Evolutionary conservation across 2,888 invertebrate species (phyloP), one percentile per base, ranked within the genome.

Genomic region (Mystacides longicornis): DNA sequence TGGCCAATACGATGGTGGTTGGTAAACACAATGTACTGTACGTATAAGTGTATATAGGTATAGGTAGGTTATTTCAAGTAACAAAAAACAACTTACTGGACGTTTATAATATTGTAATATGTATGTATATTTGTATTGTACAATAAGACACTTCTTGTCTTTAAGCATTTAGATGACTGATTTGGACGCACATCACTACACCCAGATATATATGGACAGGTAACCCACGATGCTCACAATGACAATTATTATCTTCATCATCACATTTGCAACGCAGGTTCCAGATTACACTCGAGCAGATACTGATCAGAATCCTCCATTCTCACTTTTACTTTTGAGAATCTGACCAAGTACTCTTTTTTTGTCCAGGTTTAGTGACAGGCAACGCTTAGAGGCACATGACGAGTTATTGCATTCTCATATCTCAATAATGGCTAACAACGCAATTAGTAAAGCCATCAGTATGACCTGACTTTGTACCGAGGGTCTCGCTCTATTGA

Each of bases 381-480:
- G 77, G 76, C 75, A 75, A 52, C 33, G 27, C 55, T 49, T 57
- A 70, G 77, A 77, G 77, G 77, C 77, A 77, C 77, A 69, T 73
- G 77, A 77, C 76, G 75, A 77, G 77, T 77, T 77, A 77, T 77
- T 77, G 77, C 76, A 77, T 77, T 77, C 77, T 77, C 69, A 58
- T 57, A 49, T 55, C 52, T 59, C 57, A 55, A 37, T 37, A 16
- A 7, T 37, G 37, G 37, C 37, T 37, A 37, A 59, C 57, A 52
- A 49, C 42, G 54, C n/a, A n/a, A 56, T 58, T 56, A 54, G 52
- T 52, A 57, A 61, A 61, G 61, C 61, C 54, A 55, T 58, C 60
- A 45, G 37, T 54, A 42, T 48, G 55, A 56, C 27, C 55, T 58
- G 53, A 37, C 57, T 55, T 57, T 59, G 61, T 58, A 37, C 61